These are phyloP conservation scores for Poeciliopsis occidentalis DNA, from an alignment of 2,113 vertebrate genomes.

Conservation along the genomic window DNA sequence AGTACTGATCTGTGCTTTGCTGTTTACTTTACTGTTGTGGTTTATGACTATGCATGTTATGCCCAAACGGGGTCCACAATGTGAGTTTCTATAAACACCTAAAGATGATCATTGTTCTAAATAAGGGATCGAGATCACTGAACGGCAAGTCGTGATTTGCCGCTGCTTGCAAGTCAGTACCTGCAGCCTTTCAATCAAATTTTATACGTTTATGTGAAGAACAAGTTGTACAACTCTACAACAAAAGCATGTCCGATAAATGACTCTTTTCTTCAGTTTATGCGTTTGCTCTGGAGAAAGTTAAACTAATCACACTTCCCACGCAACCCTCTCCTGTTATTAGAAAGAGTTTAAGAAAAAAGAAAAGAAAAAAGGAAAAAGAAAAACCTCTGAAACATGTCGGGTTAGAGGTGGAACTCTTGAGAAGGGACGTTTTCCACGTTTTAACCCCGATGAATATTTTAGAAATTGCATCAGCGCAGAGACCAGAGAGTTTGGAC, in stretches of 20 bases:
- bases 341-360: not conserved
- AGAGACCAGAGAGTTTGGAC: slow-evolving; percentile 17
- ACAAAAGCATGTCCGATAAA: slow-evolving; percentile 12
- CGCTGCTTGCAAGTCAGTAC: slow-evolving; percentile 16
- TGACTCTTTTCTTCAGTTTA: slow-evolving; percentile 5
- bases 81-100: slow-evolving; percentile 23
- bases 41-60: slow-evolving; percentile 43
- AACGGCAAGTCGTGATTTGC: slow-evolving; percentile 54
- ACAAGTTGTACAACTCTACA: not conserved
- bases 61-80: slow-evolving; percentile 8
- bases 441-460: slow-evolving; percentile 26
- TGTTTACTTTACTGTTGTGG: slow-evolving; percentile 53
- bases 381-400: slow-evolving; percentile 14
- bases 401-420: slow-evolving; percentile 28
- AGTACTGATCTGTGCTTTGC: slow-evolving; percentile 40
- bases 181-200: slow-evolving; percentile 29
- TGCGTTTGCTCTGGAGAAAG: slow-evolving; percentile 18
- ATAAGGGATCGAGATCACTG: slow-evolving; percentile 35
- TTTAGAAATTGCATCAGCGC: slow-evolving; percentile 4
- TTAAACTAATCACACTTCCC: slow-evolving; percentile 29
- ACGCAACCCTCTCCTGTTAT: slow-evolving; percentile 62
- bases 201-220: not conserved
- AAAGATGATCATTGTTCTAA: slow-evolving; percentile 47
- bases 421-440: not conserved
- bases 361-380: too few relatives aligned